A percentile compares a stretch with the other conserved stretches of the same genome.
These are phyloP conservation scores for Diabrotica balteata DNA, from an alignment of 2,888 invertebrate species.

Conservation along the genomic window DNA sequence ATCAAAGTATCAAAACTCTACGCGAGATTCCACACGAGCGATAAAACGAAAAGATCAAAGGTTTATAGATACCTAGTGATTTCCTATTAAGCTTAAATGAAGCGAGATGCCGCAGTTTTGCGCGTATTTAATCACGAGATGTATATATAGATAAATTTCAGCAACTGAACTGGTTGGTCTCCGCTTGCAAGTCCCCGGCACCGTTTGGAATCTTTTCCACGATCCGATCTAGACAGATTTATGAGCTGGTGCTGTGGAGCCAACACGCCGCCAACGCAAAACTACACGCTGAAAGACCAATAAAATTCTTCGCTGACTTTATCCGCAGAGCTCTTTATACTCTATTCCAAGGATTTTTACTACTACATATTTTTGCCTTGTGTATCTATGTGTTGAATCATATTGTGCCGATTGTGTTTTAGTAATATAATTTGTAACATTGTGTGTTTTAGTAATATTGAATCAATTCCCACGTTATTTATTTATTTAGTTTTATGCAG, in stretches of 20 bases:
- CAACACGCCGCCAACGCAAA: conserved; percentile 51
- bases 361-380: background rate
- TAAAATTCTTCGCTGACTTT: conserved; percentile 32
- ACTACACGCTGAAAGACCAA: conserved; percentile 49
- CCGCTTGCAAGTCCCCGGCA: background rate
- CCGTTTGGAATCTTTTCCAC: conserved; percentile 35
- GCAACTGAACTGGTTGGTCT: conserved; percentile 20
- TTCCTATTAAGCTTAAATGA: conserved; percentile 22
- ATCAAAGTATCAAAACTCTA: too few species aligned
- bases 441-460: too few species aligned
- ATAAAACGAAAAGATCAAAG: conserved; percentile 19
- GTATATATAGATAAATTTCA: conserved; percentile 33
- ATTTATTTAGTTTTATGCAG: too few species aligned
- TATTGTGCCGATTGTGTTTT: background rate
- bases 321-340: conserved; percentile 17
- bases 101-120: conserved; percentile 26
- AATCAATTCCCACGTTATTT: too few species aligned
- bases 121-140: conserved; percentile 39
- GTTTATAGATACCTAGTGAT: conserved; percentile 20
- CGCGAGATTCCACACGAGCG: background rate
- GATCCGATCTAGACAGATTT: conserved; percentile 50
- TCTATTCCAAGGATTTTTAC: conserved; percentile 13
- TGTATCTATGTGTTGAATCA: background rate
- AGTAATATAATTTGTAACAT: too few species aligned
- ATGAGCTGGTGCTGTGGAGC: conserved; percentile 51